Base-by-base conservation (phyloP, 2,888 invertebrate species). In the Lobophora halterata region DNA sequence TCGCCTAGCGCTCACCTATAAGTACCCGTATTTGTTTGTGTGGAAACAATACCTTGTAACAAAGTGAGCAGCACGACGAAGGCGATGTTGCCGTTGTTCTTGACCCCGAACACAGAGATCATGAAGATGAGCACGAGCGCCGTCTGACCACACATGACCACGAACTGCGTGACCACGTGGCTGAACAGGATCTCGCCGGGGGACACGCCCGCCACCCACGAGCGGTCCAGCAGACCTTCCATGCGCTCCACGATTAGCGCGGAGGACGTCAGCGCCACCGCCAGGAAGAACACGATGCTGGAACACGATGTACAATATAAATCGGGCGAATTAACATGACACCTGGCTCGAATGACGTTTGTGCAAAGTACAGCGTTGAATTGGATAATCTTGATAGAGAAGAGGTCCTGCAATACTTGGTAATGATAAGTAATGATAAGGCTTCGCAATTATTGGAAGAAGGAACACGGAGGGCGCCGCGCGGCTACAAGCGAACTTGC, bases 221-320 rank as follows among this genome's bases (percentile, higher is more conserved):
- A 97, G 49, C 98, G 89, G 86, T 97, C 97, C 59, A 98, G 79
- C 16, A 97, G 88, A 1, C 98, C 97, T 64, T 97, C 96, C 89
- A 94, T 96, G 58, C 96, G 90, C 74, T 97, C 97, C 63, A 96
- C 95, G 58, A 97, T 96, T 52, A 97, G 88, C 1, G 95, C 95
- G 0, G 97, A 94, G 0, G 97, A 97, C 1, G 98, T 98, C 48
- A 98, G 80, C 0, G 97, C 97, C 4, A 97, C 97, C 30, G 98
- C 97, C 88, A 97, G 90, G 91, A 98, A 97, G 90, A 97, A 98
- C 1, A 97, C 97, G 78, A 97, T 97, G 21, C 97, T 97, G 86
- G 31, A 52, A 46, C 3, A 2, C 48, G 29, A 42, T 52, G 29
- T 32, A n/a, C n/a, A n/a, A n/a, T n/a, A n/a, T n/a, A n/a, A n/a